phyloP scores from a whole-genome alignment of 2,888 invertebrate genomes.

The Actias luna region DNA sequence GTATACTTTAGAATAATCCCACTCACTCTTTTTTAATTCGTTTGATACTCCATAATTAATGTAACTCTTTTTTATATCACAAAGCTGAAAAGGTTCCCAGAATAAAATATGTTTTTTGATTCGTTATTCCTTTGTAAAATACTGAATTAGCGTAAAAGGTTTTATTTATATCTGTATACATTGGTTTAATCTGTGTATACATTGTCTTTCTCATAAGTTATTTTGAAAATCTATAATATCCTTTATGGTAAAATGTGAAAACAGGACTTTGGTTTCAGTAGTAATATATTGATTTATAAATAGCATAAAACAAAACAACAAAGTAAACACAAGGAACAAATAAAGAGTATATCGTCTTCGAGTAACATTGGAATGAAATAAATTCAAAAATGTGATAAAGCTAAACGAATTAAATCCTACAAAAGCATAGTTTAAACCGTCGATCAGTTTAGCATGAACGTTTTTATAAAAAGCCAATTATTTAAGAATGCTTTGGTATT shows the following conservation, averaged over 20 bases:
- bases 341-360: not conserved
- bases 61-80: too few relatives aligned
- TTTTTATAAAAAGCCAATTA: slow-evolving; percentile 1
- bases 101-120: not conserved
- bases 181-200: not conserved
- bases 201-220: not conserved
- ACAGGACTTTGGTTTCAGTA: not conserved
- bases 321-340: not conserved
- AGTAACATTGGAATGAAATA: not conserved
- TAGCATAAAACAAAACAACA: not conserved
- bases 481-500: not conserved
- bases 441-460: slow-evolving; percentile 24
- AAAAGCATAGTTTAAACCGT: slow-evolving; percentile 28
- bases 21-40: not conserved
- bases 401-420: slow-evolving; percentile 34
- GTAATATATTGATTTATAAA: not conserved
- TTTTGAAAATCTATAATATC: not conserved
- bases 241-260: not conserved
- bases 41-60: not conserved
- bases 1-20: not conserved
- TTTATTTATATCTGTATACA: not conserved
- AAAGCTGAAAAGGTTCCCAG: not conserved
- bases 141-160: not conserved
- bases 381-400: slow-evolving; percentile 28
- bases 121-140: not conserved